Base-by-base conservation (phyloP, 1,140 invertebrate species). In the Chironomus striatipennis region DNA sequence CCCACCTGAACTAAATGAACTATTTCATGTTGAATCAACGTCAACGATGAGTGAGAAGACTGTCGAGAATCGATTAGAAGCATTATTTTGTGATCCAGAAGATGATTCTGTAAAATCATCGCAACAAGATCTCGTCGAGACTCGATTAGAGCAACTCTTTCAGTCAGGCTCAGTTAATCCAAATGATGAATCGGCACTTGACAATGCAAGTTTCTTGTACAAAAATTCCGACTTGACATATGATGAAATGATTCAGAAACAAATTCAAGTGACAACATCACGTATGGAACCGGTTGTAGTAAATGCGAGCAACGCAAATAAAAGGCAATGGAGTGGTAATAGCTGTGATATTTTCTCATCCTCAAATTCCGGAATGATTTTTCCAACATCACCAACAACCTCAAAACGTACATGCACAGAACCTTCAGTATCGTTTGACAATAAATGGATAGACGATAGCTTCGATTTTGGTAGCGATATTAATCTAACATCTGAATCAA, bases 51-150 rank as follows among this genome's bases (percentile, higher is more conserved):
- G 10, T 57, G 47, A 70, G 21, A 82, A 82, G 75, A 80, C 81
- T 0, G 81, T 82, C 43, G 81, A 82, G 74, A 82, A 78, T 2
- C 79, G 81, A 2, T 74, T 82, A 15, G 81, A 82, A 74, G 80
- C 81, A n/a, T 82, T 82, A 80, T 82, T 82, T 34, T 80, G 80
- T 0, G 81, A 81, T 75, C 77, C 79, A 74, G 80, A 74, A 43
- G 79, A 81, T 76, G 65, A 70, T 18, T 8, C n/a, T 6, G 65
- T 70, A 10, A 70, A 70, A 70, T 20, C 65, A 70, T 18, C 17
- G 7, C 75, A 76, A 0, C 76, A 80, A 12, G 75, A 76, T 74
- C 78, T 81, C 70, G 81, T 82, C 74, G 81, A 82, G 74, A 79
- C 81, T 0, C 80, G 80, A 73, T 73, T 82, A 67, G 81, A 82